These are phyloP conservation scores for Megaptera novaeangliae DNA, from an alignment of 2,113 vertebrate genomes.

Conservation along the genomic window DNA sequence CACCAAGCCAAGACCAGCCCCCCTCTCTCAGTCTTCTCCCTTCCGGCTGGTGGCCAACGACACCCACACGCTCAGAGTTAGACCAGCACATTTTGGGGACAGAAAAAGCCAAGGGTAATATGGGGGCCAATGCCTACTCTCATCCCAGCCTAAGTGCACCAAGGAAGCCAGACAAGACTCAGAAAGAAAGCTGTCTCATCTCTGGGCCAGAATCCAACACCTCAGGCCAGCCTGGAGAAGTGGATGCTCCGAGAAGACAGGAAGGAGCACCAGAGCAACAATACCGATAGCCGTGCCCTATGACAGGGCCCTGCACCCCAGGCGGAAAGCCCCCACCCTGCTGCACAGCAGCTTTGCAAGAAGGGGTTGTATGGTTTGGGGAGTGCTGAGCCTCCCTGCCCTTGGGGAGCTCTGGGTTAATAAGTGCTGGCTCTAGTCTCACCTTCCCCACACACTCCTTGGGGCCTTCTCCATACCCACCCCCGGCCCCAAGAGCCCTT, in stretches of 20 bases:
- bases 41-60: background rate
- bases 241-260: background rate
- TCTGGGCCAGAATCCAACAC: background rate
- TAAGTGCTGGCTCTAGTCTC: conserved; percentile 2
- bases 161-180: background rate
- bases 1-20: background rate
- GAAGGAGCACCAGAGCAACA: background rate
- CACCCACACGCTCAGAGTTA: background rate
- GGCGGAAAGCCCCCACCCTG: background rate
- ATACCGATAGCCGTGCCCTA: background rate
- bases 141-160: background rate
- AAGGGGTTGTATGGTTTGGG: background rate
- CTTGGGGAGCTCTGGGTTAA: background rate
- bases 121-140: background rate
- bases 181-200: background rate
- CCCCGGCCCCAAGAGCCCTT: background rate
- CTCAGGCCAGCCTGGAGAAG: background rate
- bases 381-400: background rate
- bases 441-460: background rate
- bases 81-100: background rate
- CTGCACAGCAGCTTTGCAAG: background rate
- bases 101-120: background rate
- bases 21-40: background rate
- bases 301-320: background rate
- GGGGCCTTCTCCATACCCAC: background rate